A percentile compares a stretch with the other conserved stretches of the same genome.
Evolutionary conservation across 2,797 vertebrate species (phyloP).

Genomic region (Eremophila alpestris): DNA sequence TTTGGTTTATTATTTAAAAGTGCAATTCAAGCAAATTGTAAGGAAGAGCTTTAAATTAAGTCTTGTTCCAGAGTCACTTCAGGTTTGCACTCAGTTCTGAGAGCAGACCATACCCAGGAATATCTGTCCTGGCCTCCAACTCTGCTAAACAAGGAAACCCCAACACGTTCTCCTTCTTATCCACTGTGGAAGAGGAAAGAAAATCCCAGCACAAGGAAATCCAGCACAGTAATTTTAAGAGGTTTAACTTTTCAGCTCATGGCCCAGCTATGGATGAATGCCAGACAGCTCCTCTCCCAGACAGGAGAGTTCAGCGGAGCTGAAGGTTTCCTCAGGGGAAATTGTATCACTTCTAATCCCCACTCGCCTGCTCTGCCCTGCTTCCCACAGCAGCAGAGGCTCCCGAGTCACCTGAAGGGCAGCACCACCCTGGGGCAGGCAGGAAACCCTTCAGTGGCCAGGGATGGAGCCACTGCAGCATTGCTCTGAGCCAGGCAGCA

Average conservation of each 20-base stretch:
- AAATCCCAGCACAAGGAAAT: background rate
- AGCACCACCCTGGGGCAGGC: background rate
- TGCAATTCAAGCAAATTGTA: background rate
- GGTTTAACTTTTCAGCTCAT: conserved; percentile 29
- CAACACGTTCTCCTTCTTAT: background rate
- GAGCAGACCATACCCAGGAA: background rate
- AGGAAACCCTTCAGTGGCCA: background rate
- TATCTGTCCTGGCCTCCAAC: background rate
- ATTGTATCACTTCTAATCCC: background rate
- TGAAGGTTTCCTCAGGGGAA: conserved; percentile 28
- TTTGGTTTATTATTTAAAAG: background rate
- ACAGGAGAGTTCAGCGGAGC: background rate
- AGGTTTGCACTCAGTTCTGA: background rate
- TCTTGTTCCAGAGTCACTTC: background rate
- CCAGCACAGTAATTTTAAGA: background rate
- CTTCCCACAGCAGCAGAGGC: background rate
- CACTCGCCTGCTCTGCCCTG: background rate
- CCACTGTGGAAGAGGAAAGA: background rate
- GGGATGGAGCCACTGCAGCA: background rate
- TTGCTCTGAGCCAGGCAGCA: background rate
- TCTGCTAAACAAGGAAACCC: background rate
- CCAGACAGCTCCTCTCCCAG: conserved; percentile 32
- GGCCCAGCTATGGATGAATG: conserved; percentile 1
- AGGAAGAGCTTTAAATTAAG: background rate
- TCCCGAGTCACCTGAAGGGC: conserved; percentile 9